phyloP scores from a whole-genome alignment of 2,888 invertebrate genomes.

The Pristionchus mayeri region DNA sequence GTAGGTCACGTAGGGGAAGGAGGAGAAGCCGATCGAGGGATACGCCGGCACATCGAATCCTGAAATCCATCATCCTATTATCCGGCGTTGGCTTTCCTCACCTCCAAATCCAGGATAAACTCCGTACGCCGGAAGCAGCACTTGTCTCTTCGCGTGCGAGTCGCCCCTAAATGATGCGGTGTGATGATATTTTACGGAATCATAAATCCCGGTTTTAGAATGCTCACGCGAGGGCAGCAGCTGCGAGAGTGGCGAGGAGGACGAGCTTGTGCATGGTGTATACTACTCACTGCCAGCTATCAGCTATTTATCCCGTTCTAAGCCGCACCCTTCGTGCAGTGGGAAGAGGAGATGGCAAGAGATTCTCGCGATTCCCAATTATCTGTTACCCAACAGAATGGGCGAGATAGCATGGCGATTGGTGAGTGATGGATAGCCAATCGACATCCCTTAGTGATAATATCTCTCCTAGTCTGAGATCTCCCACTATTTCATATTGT shows the following conservation, averaged over 20 bases:
- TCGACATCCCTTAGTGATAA: no score
- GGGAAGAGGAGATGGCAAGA: background rate
- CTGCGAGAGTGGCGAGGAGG: background rate
- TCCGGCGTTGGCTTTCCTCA: background rate
- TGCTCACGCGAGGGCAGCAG: constrained; percentile 17
- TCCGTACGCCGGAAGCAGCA: constrained; percentile 29
- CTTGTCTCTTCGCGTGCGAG: constrained; percentile 23
- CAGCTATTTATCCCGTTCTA: background rate
- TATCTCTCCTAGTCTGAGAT: background rate
- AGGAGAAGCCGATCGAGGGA: background rate
- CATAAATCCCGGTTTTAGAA: background rate
- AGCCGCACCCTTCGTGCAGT: background rate
- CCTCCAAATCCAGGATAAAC: constrained; percentile 20
- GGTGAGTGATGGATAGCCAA: background rate
- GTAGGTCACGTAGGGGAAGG: constrained; percentile 22
- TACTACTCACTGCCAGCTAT: background rate
- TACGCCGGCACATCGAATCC: background rate
- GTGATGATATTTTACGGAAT: background rate
- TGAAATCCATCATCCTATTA: background rate
- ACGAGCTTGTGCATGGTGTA: constrained; percentile 27
- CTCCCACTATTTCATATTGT: background rate
- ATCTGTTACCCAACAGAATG: background rate
- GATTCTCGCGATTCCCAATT: background rate
- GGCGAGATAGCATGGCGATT: background rate
- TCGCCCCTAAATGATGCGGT: background rate